Evolutionary conservation across 2,888 invertebrate species (phyloP), one percentile per base, ranked within the genome.

Genomic region (Sthenelais limicola): DNA sequence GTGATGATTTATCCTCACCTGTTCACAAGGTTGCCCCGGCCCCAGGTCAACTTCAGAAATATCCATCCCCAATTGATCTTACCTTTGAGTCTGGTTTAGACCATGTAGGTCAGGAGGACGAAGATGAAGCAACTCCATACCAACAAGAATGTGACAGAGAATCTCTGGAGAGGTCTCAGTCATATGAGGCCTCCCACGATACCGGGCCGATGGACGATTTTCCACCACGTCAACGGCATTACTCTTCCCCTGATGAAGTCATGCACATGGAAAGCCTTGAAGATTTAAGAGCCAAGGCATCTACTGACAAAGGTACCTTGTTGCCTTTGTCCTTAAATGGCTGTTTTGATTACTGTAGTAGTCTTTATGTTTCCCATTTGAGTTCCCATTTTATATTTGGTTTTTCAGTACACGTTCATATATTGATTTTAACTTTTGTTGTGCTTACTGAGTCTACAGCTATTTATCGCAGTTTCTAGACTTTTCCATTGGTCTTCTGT

Each of bases 51-150:
- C 26, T 70, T 15, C 71, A 58, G 58, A 71, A 71, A 48, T 71
- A 71, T 33, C 71, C 71, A 43, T 68, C 72, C 73, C 83, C 82
- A 48, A 80, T 83, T 32, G 81, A 83, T 76, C 80, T 83, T 62
- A 83, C 83, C 35, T 82, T 80, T 67, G 82, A 82, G 69, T 82
- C 82, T 67, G 83, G 83, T 32, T 79, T 83, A 38, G 82, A 83
- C 73, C 79, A 80, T 67, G 77, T 81, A 58, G 72, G 72, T 48
- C 78, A 78, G 73, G 77, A 78, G 48, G 74, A 75, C 18, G 54
- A 66, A 21, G n/a, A 24, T 18, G 26, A 52, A 28, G 54, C 74
- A 67, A 47, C 43, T n/a, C 18, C 68, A 32, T 3, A 30, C 24
- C 28, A 38, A 32, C 51, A 24, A 43, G 70, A 70, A 4, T 32